A percentile compares a stretch with the other conserved stretches of the same genome.
Conservation (phyloP, 35 echinoderm and acorn worm species). For the Amphiura filiformis region DNA sequence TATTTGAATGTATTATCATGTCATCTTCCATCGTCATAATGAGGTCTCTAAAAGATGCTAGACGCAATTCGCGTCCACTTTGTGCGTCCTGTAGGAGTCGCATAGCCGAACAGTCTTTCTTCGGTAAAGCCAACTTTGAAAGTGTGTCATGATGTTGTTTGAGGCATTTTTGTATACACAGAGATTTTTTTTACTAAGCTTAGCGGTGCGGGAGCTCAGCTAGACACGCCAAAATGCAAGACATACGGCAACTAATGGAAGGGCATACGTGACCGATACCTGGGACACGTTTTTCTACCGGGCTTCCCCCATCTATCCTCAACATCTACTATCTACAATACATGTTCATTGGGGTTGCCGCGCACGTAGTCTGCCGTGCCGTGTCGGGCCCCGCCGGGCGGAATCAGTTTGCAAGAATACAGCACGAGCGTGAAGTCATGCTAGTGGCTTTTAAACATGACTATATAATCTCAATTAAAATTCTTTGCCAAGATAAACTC, state of each 20-base stretch:
- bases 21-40: too few relatives aligned
- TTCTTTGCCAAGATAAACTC: slow-evolving; percentile 11
- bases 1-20: too few relatives aligned
- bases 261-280: slow-evolving; percentile 9
- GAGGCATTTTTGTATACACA: slow-evolving; percentile 5
- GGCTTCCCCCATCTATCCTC: background rate
- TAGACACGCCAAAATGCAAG: background rate
- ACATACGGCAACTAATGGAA: background rate
- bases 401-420: background rate
- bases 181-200: background rate
- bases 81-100: too few relatives aligned
- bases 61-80: too few relatives aligned
- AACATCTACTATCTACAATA: background rate
- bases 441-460: background rate
- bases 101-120: background rate
- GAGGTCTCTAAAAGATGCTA: too few relatives aligned
- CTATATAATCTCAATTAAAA: slow-evolving; percentile 16
- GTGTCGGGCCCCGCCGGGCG: background rate
- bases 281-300: slow-evolving; percentile 1
- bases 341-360: slow-evolving; percentile 5
- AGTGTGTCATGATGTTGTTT: slow-evolving; percentile 1
- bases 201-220: background rate
- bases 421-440: slow-evolving; percentile 4
- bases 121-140: background rate
- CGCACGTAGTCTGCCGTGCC: background rate